Base-by-base conservation (phyloP, 2,113 vertebrate genomes). In the Myodes glareolus region DNA sequence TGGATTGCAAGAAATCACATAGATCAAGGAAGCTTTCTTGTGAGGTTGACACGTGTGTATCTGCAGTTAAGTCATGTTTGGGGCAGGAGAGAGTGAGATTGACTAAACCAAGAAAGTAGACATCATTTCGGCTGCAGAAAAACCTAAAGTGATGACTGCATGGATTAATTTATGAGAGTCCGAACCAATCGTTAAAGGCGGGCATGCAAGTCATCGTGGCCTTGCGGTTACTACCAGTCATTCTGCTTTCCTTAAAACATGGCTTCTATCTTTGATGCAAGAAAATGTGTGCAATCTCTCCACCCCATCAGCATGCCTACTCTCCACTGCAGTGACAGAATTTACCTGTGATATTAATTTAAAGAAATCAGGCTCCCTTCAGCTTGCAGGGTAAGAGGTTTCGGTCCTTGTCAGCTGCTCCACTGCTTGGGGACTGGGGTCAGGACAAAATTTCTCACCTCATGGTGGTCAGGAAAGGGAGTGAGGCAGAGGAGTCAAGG, bases 1-100 rank as follows among this genome's bases (percentile, higher is more conserved):
- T 25, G 65, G 42, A 31, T 52, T 97, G 77, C 10, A 93, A 87
- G 50, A 82, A 96, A 72, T 67, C 76, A 33, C 25, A 91, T 45
- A 52, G 72, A 78, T 67, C 39, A 73, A 33, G 63, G 36, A 72
- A 91, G 12, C 82, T 13, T 16, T 87, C 67, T 89, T 91, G 0
- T 42, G 84, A 93, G 77, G 47, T 0, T 36, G 36, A 7, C 13
- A 16, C 39, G 13, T 42, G 42, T 65, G 17, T 61, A 2, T 3
- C 31, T 39, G 39, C 58, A 75, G 4, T 77, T 77, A 45, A 50
- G 10, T 88, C 63, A 14, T 7, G 1, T 88, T 89, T 52, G 72
- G 65, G 21, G 87, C 0, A 77, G 25, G 31, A 61, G 19, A 78
- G 9, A 47, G 31, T 45, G 7, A 50, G 55, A 47, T 8, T 27